Conservation (phyloP, 2,797 vertebrate genomes). For the Clarias fuscus region DNA sequence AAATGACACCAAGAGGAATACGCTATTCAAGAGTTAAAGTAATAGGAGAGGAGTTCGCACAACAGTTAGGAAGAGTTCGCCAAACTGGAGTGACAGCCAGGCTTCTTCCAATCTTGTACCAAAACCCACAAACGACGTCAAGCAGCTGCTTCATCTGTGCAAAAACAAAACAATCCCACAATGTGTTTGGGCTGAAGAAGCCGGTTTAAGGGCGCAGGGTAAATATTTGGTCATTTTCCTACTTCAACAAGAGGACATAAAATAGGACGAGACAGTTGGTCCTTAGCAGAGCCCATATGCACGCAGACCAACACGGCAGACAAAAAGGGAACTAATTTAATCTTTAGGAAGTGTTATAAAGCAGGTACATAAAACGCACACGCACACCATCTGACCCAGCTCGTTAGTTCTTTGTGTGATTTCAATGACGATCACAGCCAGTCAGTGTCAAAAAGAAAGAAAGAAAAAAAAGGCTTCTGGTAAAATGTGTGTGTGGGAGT, state of each 20-base stretch:
- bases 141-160: slow-evolving; percentile 24
- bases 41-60: neutral
- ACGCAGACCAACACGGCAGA: neutral
- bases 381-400: too few species aligned
- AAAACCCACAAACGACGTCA: slow-evolving; percentile 30
- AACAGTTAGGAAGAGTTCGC: neutral
- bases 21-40: neutral
- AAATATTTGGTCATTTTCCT: slow-evolving; percentile 47
- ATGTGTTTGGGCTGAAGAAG: slow-evolving; percentile 47
- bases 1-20: neutral
- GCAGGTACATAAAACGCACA: neutral
- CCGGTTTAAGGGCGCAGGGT: slow-evolving; percentile 36
- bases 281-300: neutral
- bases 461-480: slow-evolving; percentile 21
- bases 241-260: neutral
- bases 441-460: neutral
- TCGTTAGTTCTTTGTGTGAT: neutral
- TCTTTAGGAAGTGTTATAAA: neutral
- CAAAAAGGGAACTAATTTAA: too few species aligned
- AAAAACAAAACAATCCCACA: slow-evolving; percentile 40
- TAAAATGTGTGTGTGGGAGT: slow-evolving; percentile 28
- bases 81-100: slow-evolving; percentile 8
- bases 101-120: slow-evolving; percentile 14
- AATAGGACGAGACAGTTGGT: neutral
- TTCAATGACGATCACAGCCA: neutral